Percentiles rank a stretch among this genome's conserved stretches.
Conservation (phyloP, 1,140 invertebrate species). For the Tetragonula clypearis region DNA sequence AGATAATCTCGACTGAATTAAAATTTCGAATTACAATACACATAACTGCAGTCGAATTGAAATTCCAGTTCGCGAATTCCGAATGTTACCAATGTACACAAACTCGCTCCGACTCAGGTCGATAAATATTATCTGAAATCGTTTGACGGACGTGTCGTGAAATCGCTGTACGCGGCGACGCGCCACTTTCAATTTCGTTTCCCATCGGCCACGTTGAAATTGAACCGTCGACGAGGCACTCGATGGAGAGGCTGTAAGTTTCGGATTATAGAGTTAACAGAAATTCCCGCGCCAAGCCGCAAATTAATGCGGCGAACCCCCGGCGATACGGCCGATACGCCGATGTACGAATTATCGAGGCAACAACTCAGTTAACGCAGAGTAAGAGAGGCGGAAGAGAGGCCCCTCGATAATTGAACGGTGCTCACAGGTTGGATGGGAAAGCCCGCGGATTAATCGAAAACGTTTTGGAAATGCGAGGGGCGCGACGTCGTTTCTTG, state of each 20-base stretch:
- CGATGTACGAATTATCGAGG: conserved; percentile 66
- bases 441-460: conserved; percentile 53
- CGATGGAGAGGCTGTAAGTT: conserved; percentile 45
- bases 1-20: too few relatives aligned
- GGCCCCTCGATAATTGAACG: conserved; percentile 63
- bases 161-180: background rate
- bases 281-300: conserved; percentile 58
- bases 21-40: too few relatives aligned
- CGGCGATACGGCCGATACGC: conserved; percentile 55
- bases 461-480: conserved; percentile 31
- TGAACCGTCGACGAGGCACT: conserved; percentile 1
- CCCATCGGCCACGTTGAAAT: background rate
- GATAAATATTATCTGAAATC: background rate
- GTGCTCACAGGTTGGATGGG: conserved; percentile 50
- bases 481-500: background rate
- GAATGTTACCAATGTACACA: too few relatives aligned
- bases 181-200: background rate
- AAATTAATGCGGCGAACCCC: conserved; percentile 60
- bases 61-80: too few relatives aligned
- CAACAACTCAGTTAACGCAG: conserved; percentile 64
- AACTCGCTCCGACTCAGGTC: too few relatives aligned
- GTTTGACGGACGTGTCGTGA: too few relatives aligned
- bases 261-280: conserved; percentile 59
- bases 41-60: too few relatives aligned
- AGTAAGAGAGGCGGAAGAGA: conserved; percentile 54